Base-by-base conservation (phyloP, 1,140 invertebrate genomes). In the Ephestia elutella region DNA sequence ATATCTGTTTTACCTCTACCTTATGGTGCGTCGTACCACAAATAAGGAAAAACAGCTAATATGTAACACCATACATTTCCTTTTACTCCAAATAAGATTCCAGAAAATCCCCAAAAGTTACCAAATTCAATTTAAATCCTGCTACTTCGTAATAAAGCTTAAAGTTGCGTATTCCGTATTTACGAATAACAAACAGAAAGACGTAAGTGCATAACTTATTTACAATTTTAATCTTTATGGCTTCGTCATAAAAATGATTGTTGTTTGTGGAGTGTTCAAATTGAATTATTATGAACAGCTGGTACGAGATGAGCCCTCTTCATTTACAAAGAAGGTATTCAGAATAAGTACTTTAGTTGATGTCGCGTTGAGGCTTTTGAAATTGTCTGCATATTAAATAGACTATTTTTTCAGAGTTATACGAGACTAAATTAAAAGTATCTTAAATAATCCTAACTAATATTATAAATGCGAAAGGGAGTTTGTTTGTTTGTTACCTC, bases 101-200 rank as follows among this genome's bases (percentile, higher is more conserved):
- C 1, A 9, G 11, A 32, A 32, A 32, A 10, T 11, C 30, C 30
- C 30, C 30, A 32, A 25, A 25, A 32, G 30, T 32, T 32, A 32
- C 8, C 3, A 44, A 15, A 15, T 44, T 10, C 2, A 15, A 44
- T 15, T 15, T 44, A 44, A n/a, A 44, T 15, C 38, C 8, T 32
- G 38, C 38, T 15, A 32, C 30, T 44, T 44, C 38, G 30, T 32
- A 44, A 44, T 44, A 44, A 44, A 44, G 38, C 38, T 44, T 44
- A 44, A n/a, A 44, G n/a, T 15, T 17, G n/a, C 38, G 10, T 15
- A 13, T 15, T 1, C 10, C 13, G 15, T 44, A 15, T 10, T 44
- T n/a, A n/a, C 10, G 38, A 44, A 44, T 44, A 15, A 44, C 38
- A 44, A 44, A 44, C 5, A 44, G 5, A 28, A 28, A 28, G 8